Conservation (phyloP, 2,888 invertebrate species). For the Glyphotaelius pellucidus region DNA sequence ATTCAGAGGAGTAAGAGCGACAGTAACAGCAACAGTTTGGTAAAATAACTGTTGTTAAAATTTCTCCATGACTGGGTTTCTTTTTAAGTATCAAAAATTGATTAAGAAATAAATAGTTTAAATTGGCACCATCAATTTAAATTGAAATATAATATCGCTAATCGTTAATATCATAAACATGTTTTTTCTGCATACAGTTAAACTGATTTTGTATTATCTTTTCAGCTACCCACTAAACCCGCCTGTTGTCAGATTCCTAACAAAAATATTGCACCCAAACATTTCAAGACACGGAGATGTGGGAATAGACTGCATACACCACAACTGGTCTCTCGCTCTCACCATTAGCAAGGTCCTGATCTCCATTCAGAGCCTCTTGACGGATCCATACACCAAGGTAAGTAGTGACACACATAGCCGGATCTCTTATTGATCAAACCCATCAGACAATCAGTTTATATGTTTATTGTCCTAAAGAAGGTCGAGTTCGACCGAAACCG, state of each 20-base stretch:
- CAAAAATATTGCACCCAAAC: conserved; percentile 96
- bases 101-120: background rate
- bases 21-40: too few relatives aligned
- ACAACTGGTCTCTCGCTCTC: conserved; percentile 97
- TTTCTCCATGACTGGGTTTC: too few relatives aligned
- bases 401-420: conserved; percentile 70
- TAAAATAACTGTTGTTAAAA: too few relatives aligned
- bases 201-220: conserved; percentile 47
- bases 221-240: conserved; percentile 92
- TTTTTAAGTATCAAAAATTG: too few relatives aligned
- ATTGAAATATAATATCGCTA: background rate
- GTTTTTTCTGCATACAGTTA: background rate
- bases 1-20: too few relatives aligned
- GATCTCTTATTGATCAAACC: conserved; percentile 22
- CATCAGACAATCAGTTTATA: background rate
- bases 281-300: conserved; percentile 97
- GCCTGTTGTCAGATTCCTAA: conserved; percentile 93
- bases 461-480: too few relatives aligned
- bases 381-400: conserved; percentile 92
- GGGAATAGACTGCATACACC: conserved; percentile 95
- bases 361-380: conserved; percentile 91
- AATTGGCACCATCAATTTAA: background rate
- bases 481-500: too few relatives aligned
- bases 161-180: background rate
- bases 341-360: conserved; percentile 93